Conservation (phyloP, 2,888 invertebrate genomes). For the Caenorhabditis macrosperma region DNA sequence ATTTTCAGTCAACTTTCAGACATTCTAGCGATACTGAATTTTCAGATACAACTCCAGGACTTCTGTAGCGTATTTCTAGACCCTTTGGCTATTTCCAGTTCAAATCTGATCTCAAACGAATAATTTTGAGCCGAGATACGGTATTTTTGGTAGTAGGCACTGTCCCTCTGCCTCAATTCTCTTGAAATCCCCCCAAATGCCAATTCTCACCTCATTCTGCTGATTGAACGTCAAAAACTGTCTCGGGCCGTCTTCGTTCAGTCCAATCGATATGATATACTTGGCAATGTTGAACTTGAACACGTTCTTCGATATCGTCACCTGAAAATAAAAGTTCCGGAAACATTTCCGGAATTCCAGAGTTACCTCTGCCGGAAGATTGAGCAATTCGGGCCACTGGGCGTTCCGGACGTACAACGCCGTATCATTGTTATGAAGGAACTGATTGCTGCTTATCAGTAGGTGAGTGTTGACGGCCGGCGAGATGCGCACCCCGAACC, state of each 20-base stretch:
- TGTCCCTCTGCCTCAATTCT: no score
- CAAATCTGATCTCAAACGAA: no score
- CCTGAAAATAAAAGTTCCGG: constrained; percentile 79
- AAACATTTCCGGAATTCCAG: neutral
- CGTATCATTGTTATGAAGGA: constrained; percentile 77
- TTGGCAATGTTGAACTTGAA: constrained; percentile 87
- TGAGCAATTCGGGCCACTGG: constrained; percentile 70
- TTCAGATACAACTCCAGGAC: no score
- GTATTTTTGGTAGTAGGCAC: no score
- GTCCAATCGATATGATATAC: constrained; percentile 77
- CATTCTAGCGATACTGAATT: no score
- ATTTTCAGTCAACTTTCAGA: no score
- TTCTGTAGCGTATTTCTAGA: no score
- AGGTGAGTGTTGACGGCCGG: constrained; percentile 79
- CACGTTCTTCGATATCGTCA: constrained; percentile 89
- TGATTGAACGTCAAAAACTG: constrained; percentile 77
- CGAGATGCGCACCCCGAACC: constrained; percentile 75
- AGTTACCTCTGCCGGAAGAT: constrained; percentile 71
- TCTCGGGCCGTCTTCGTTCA: constrained; percentile 82
- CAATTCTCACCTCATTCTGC: constrained; percentile 76
- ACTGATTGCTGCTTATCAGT: constrained; percentile 76
- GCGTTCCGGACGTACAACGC: constrained; percentile 77
- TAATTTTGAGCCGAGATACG: no score
- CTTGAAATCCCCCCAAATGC: no score
- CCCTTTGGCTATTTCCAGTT: no score